phyloP scores from a whole-genome alignment of 2,888 invertebrate genomes.

The Linnaemya tessellans region DNA sequence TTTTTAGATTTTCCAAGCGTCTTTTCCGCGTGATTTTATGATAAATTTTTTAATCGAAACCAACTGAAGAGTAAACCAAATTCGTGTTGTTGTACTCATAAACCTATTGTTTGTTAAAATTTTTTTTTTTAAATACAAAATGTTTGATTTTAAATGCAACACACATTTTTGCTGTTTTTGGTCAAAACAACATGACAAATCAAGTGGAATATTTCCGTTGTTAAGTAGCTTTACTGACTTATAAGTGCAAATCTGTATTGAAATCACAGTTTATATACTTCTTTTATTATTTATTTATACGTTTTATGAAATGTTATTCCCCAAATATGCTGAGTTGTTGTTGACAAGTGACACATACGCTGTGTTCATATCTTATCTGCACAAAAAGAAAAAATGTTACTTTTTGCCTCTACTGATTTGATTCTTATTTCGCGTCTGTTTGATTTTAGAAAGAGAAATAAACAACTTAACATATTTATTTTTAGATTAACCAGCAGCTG shows the following conservation, averaged over 20 bases:
- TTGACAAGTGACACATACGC: conserved; percentile 40
- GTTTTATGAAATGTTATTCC: conserved; percentile 26
- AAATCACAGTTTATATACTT: neutral
- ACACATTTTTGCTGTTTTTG: conserved; percentile 44
- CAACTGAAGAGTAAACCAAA: neutral
- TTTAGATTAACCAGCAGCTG: conserved; percentile 24
- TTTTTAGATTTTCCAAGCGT: no score
- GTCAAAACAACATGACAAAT: conserved; percentile 60
- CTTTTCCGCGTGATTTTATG: no score
- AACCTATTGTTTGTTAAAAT: neutral
- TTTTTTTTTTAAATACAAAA: conserved; percentile 6
- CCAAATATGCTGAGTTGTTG: conserved; percentile 25
- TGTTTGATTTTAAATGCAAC: conserved; percentile 26
- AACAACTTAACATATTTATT: conserved; percentile 17
- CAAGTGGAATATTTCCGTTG: conserved; percentile 60
- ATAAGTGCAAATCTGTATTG: conserved; percentile 3
- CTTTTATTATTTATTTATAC: neutral
- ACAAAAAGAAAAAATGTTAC: neutral
- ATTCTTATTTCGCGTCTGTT: conserved; percentile 2
- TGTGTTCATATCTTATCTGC: conserved; percentile 1
- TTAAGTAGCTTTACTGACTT: conserved; percentile 53
- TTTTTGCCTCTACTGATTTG: neutral
- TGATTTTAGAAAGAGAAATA: conserved; percentile 3
- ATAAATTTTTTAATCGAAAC: no score
- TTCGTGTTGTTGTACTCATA: neutral